Base-by-base conservation (phyloP, 2,113 vertebrate species). In the Ia io region DNA sequence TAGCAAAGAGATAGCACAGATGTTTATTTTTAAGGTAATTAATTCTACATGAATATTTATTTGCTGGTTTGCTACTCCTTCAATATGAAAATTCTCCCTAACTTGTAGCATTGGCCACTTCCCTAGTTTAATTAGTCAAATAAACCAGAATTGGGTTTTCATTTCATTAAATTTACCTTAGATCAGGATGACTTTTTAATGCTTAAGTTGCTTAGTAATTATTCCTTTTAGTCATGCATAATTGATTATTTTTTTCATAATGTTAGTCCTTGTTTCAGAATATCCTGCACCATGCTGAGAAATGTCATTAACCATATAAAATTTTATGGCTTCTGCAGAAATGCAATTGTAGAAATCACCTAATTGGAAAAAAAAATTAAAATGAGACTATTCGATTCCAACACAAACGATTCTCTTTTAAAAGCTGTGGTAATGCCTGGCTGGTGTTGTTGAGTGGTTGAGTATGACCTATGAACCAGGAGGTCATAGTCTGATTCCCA, bases 121-220 rank as follows among this genome's bases (percentile, higher is more conserved):
- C 40, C 7, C n/a, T 96, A 74, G 23, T 96, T 94, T 85, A 95
- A 51, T 51, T 70, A 71, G 16, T 84, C 22, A 79, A 6, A 95
- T 17, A 5, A 95, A 79, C 0, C 51, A 90, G 3, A 77, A 61
- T 37, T 30, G 16, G 7, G 51, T 94, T 96, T 96, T 95, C 4
- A 65, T 18, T 93, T 20, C 18, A 88, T 90, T 96, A 87, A 42
- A 35, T 93, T 95, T 95, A 59, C 9, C 20, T 95, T 84, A 67
- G 70, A 95, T 93, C 8, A 93, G 42, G 28, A 18, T 91, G 9
- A 5, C 4, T 13, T 47, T 96, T 92, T 61, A 65, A 94, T 89
- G 30, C 5, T 37, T 76, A 76, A 74, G 9, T 42, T 49, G 3
- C 37, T 83, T 87, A 80, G 88, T 44, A 94, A 1, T 91, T 47